These are phyloP conservation scores for Amphibalanus amphitrite DNA, from an alignment of 1,140 invertebrate genomes.

Conservation along the genomic window DNA sequence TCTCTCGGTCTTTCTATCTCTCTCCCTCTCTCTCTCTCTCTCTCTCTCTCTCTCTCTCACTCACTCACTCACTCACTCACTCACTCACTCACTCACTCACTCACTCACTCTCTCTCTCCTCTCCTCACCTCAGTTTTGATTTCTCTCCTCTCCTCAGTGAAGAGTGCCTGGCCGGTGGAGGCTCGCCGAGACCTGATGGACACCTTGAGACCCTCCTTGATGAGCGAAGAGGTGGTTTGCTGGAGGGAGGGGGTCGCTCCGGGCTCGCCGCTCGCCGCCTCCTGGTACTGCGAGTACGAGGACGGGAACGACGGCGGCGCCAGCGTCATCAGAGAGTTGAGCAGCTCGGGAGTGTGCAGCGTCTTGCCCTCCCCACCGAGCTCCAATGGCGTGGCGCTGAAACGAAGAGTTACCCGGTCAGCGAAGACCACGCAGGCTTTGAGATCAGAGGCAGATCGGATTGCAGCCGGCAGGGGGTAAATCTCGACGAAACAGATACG, in stretches of 20 bases:
- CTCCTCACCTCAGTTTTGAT: neutral
- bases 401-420: too few species aligned
- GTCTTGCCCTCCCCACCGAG: slow-evolving; percentile 27
- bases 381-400: neutral
- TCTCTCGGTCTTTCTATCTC: too few species aligned
- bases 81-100: too few species aligned
- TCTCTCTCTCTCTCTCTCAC: too few species aligned
- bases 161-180: neutral
- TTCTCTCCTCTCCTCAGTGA: neutral
- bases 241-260: slow-evolving; percentile 28
- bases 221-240: slow-evolving; percentile 70
- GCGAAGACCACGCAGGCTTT: too few species aligned
- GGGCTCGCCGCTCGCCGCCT: neutral
- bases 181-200: slow-evolving; percentile 66
- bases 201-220: slow-evolving; percentile 78
- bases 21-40: too few species aligned
- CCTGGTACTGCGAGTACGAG: slow-evolving; percentile 16
- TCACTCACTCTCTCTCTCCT: too few species aligned
- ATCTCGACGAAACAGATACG: too few species aligned
- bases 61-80: too few species aligned
- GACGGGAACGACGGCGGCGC: slow-evolving; percentile 47
- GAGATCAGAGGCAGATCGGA: neutral
- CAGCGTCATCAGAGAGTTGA: slow-evolving; percentile 76
- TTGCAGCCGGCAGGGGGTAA: too few species aligned
- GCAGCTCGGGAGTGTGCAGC: slow-evolving; percentile 69